Evolutionary conservation across 2,888 invertebrate genomes (phyloP).

Genomic region (Ichneumoninae sp.): DNA sequence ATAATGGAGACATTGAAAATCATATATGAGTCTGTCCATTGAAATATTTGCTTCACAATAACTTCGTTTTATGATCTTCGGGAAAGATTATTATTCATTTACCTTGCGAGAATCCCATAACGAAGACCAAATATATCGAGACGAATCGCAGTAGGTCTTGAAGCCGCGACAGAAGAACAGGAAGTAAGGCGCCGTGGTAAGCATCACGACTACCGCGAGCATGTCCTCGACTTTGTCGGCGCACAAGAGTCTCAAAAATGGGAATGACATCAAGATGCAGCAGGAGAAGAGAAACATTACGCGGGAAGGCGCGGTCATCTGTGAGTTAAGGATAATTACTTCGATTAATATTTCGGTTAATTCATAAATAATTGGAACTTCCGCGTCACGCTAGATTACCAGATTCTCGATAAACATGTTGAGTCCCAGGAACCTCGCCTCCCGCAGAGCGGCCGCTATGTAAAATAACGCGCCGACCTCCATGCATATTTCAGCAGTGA

Average conservation of each 20-base stretch:
- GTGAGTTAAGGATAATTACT: conserved; percentile 63
- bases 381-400: conserved; percentile 85
- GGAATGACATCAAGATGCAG: conserved; percentile 93
- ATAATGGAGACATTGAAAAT: not conserved
- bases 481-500: conserved; percentile 91
- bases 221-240: conserved; percentile 95
- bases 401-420: conserved; percentile 98
- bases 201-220: conserved; percentile 96
- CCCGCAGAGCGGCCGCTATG: conserved; percentile 92
- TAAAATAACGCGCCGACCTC: conserved; percentile 94
- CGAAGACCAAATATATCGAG: conserved; percentile 97
- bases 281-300: conserved; percentile 98
- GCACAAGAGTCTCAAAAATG: conserved; percentile 93
- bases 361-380: not conserved
- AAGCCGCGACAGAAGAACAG: conserved; percentile 99
- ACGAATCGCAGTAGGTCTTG: conserved; percentile 98
- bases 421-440: conserved; percentile 95
- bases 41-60: not conserved
- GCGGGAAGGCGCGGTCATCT: conserved; percentile 95
- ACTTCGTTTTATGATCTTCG: not conserved
- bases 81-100: conserved; percentile 63
- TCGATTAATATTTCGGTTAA: not conserved
- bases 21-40: not conserved
- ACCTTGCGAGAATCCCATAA: conserved; percentile 99
- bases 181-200: conserved; percentile 98